Conservation (phyloP, 2,797 vertebrate species). For the Cyprinella venusta region DNA sequence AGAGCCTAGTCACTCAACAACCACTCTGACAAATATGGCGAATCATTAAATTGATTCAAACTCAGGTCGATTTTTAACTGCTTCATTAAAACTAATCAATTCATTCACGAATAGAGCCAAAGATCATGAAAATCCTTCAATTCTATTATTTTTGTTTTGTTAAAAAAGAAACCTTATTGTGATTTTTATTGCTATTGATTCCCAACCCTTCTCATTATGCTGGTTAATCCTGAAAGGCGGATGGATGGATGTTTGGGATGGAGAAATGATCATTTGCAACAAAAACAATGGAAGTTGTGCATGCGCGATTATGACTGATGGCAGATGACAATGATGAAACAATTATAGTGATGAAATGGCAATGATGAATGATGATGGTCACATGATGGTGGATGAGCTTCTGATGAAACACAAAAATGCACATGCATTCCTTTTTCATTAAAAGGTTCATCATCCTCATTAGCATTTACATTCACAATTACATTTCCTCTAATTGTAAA, state of each 20-base stretch:
- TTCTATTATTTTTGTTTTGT: not conserved
- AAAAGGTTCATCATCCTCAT: conserved; percentile 40
- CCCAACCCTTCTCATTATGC: conserved; percentile 19
- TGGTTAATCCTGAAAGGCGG: conserved; percentile 52
- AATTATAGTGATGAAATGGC: conserved; percentile 43
- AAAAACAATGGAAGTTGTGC: conserved; percentile 49
- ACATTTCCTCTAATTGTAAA: conserved; percentile 52
- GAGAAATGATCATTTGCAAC: conserved; percentile 21
- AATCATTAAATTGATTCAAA: not conserved
- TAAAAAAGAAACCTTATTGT: not conserved
- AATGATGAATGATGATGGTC: conserved; percentile 46
- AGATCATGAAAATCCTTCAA: not conserved
- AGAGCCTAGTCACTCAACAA: not conserved
- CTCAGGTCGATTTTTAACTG: not conserved
- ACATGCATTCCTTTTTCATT: conserved; percentile 64
- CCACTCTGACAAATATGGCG: not conserved
- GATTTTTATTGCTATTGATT: conserved; percentile 4
- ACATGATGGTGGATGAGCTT: conserved; percentile 54
- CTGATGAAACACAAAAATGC: conserved; percentile 56
- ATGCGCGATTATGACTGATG: conserved; percentile 54
- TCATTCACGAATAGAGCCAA: not conserved
- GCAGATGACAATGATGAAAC: conserved; percentile 39
- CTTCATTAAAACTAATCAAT: not conserved
- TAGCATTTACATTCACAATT: conserved; percentile 49
- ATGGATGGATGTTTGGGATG: conserved; percentile 47